These are phyloP conservation scores for Hyperoplus lanceolatus DNA, from an alignment of 2,797 vertebrate species.

Conservation along the genomic window DNA sequence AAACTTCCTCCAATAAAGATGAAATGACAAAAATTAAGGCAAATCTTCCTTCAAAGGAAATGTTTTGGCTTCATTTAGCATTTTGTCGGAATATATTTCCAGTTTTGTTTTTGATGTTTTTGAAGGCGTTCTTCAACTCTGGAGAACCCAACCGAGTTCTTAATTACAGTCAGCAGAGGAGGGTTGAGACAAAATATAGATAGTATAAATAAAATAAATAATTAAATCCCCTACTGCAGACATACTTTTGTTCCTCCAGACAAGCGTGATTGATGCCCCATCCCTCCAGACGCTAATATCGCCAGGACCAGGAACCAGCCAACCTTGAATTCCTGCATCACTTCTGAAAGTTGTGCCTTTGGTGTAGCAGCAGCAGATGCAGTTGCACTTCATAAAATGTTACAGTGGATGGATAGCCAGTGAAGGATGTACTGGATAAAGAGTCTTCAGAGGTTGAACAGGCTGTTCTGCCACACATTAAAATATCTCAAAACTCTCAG, in stretches of 20 bases:
- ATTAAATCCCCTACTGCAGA: constrained; percentile 31
- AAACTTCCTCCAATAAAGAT: background rate
- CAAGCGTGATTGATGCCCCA: constrained; percentile 73
- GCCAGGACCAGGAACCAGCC: constrained; percentile 71
- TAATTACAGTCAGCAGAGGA: constrained; percentile 38
- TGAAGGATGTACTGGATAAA: constrained; percentile 73
- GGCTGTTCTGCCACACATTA: constrained; percentile 63
- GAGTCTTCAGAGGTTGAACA: constrained; percentile 71
- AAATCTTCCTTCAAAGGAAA: constrained; percentile 34
- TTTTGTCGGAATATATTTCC: constrained; percentile 20
- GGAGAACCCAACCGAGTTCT: constrained; percentile 29
- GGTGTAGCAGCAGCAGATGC: constrained; percentile 66
- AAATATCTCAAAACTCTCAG: constrained; percentile 49
- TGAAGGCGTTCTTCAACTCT: constrained; percentile 26
- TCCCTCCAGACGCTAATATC: constrained; percentile 72
- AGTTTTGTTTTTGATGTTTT: constrained; percentile 27
- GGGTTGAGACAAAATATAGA: constrained; percentile 1
- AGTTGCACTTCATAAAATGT: constrained; percentile 77
- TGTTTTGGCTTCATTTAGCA: constrained; percentile 37
- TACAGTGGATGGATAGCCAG: constrained; percentile 74
- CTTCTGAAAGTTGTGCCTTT: constrained; percentile 69
- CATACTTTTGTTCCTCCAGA: constrained; percentile 60
- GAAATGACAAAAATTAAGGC: background rate
- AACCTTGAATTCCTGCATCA: constrained; percentile 78
- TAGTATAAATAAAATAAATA: constrained; percentile 48